Evolutionary conservation across 2,797 vertebrate species (phyloP).

Genomic region (Oreortyx pictus): DNA sequence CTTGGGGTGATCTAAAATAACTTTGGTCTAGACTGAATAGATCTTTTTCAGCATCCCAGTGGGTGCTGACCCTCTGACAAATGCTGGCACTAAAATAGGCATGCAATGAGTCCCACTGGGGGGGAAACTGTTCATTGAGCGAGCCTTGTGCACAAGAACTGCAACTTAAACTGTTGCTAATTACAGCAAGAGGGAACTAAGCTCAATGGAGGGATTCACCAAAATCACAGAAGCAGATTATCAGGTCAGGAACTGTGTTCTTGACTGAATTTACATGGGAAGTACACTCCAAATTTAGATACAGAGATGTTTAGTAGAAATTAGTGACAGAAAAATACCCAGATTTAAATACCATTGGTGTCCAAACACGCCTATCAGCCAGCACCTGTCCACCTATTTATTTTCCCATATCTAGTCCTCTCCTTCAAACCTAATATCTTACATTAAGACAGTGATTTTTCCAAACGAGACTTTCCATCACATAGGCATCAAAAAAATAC

Average conservation of each 20-base stretch:
- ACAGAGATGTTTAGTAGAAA: background rate
- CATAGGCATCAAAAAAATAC: background rate
- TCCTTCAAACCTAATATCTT: background rate
- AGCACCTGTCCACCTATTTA: background rate
- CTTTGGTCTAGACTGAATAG: background rate
- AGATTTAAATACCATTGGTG: background rate
- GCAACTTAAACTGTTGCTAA: background rate
- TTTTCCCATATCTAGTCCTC: background rate
- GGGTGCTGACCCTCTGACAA: background rate
- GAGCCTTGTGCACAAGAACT: background rate
- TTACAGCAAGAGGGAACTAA: background rate
- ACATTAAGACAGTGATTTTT: background rate
- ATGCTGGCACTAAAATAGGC: background rate
- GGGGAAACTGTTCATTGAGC: background rate
- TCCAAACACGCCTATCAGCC: background rate
- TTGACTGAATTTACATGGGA: background rate
- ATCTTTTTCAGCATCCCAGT: background rate
- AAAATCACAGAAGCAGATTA: background rate
- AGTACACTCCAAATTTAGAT: background rate
- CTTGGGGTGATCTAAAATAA: background rate
- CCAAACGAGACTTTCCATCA: background rate
- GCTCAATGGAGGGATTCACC: background rate
- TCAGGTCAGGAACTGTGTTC: background rate
- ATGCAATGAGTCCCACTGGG: fast-evolving
- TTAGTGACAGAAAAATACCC: background rate